Conservation (phyloP, 2,888 invertebrate species). For the Ectemnius continuus region DNA sequence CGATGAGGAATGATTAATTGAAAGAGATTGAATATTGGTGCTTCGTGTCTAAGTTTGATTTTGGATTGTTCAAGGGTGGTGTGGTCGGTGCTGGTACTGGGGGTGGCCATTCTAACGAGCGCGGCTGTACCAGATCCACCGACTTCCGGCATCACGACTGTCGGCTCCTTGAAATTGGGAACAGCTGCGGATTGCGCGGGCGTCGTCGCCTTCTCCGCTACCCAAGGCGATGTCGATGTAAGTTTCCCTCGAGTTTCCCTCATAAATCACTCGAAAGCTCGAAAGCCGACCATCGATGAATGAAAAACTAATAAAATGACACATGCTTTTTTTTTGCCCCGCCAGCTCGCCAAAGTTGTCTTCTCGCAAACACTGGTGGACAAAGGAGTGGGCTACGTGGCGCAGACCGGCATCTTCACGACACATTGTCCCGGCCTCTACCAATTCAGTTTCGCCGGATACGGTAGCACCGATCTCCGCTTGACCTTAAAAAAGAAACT, state of each 20-base stretch:
- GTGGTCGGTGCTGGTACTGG: constrained; percentile 70
- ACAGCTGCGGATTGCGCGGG: constrained; percentile 77
- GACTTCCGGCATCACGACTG: constrained; percentile 71
- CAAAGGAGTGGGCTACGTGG: constrained; percentile 77
- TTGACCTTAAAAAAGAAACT: constrained; percentile 72
- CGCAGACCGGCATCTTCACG: constrained; percentile 77
- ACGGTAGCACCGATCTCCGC: constrained; percentile 69
- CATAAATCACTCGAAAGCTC: too few species aligned
- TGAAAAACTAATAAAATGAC: too few species aligned
- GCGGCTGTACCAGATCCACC: constrained; percentile 71
- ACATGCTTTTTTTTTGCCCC: background rate
- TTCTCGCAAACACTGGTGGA: constrained; percentile 73
- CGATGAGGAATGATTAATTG: too few species aligned
- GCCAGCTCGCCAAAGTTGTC: constrained; percentile 45
- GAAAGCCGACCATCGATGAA: too few species aligned
- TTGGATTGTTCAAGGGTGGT: constrained; percentile 66
- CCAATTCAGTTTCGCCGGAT: constrained; percentile 78
- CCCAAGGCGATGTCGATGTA: constrained; percentile 64
- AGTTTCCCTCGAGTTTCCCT: constrained; percentile 30
- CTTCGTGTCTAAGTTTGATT: too few species aligned
- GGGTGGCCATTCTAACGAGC: constrained; percentile 63
- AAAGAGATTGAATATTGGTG: too few species aligned
- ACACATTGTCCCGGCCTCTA: constrained; percentile 78
- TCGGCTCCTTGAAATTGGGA: constrained; percentile 76
- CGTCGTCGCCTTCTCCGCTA: constrained; percentile 76